Conservation (phyloP, 2,113 vertebrate genomes). For the Prionailurus viverrinus region DNA sequence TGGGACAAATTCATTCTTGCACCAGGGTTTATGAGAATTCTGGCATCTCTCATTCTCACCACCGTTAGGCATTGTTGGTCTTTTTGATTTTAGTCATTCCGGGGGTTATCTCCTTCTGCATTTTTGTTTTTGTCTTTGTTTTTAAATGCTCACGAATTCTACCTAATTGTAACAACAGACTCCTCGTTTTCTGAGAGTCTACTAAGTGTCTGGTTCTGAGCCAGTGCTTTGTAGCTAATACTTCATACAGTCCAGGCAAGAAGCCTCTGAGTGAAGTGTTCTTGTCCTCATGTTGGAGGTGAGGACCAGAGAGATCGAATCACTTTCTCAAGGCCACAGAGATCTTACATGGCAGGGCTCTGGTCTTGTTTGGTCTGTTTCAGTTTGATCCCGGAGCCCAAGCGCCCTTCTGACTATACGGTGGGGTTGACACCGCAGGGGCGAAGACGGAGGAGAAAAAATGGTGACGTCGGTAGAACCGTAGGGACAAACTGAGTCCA, state of each 20-base stretch:
- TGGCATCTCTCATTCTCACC: not conserved
- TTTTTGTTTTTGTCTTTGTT: no score
- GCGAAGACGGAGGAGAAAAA: not conserved
- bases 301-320: not conserved
- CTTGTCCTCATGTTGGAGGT: not conserved
- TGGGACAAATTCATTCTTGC: not conserved
- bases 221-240: not conserved
- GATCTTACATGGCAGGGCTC: not conserved
- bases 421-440: not conserved
- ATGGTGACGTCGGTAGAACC: not conserved
- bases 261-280: not conserved
- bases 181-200: not conserved
- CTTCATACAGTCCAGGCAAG: not conserved
- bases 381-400: not conserved
- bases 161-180: not conserved
- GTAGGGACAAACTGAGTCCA: not conserved
- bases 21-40: not conserved
- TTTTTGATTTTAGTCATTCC: not conserved
- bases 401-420: not conserved
- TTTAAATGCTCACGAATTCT: not conserved
- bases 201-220: not conserved
- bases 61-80: not conserved
- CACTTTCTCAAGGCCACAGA: not conserved
- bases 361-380: not conserved
- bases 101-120: not conserved